Conservation (phyloP, 2,888 invertebrate species). For the Tenthredo distinguenda region DNA sequence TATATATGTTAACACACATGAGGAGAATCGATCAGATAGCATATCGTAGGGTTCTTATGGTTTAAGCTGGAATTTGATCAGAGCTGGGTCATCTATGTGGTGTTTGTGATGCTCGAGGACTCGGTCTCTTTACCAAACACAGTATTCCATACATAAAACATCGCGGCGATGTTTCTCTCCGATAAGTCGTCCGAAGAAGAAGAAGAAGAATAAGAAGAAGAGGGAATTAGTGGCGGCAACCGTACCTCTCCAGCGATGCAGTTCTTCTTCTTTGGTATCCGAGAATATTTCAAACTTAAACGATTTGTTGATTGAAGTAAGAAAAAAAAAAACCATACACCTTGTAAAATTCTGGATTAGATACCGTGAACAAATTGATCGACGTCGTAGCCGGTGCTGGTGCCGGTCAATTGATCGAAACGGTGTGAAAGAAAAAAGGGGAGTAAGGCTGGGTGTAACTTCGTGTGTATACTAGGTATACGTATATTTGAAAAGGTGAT, state of each 20-base stretch:
- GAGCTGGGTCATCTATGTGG: neutral
- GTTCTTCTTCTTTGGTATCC: neutral
- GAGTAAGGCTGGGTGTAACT: neutral
- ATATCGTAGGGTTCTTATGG: neutral
- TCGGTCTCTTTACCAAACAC: constrained; percentile 40
- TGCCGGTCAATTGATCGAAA: neutral
- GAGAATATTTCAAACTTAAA: neutral
- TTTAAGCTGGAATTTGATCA: neutral
- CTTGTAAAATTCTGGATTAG: neutral
- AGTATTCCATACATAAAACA: constrained; percentile 36
- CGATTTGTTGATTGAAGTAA: neutral
- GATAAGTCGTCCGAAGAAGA: neutral
- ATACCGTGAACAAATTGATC: constrained; percentile 24
- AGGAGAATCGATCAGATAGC: neutral
- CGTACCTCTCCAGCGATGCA: neutral
- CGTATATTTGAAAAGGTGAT: constrained; percentile 26
- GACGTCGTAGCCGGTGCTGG: neutral
- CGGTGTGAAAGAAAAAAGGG: neutral
- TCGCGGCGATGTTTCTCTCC: constrained; percentile 4
- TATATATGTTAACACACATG: neutral
- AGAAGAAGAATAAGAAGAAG: neutral
- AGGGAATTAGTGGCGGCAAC: neutral
- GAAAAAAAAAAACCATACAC: neutral
- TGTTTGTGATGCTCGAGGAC: neutral
- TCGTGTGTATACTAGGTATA: neutral